Evolutionary conservation across 2,113 vertebrate genomes (phyloP).

Genomic region (Gallinago paraguaiae): DNA sequence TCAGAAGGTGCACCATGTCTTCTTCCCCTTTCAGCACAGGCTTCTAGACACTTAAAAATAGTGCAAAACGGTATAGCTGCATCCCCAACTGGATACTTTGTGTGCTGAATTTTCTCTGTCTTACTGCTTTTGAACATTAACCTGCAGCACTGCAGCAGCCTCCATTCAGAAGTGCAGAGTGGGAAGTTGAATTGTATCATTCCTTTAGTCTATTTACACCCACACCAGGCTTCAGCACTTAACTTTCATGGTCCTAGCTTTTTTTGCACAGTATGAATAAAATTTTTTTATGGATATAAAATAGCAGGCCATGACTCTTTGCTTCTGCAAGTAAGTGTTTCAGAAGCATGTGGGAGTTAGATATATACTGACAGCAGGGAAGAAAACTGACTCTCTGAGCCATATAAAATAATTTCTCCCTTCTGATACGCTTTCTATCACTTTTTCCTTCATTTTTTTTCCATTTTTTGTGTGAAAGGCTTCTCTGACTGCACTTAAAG

Average conservation of each 20-base stretch:
- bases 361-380: background rate
- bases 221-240: background rate
- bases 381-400: background rate
- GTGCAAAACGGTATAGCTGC: background rate
- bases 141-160: background rate
- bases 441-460: background rate
- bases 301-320: background rate
- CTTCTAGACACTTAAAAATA: background rate
- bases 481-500: background rate
- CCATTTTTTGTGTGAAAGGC: background rate
- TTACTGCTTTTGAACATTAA: background rate
- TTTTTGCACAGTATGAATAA: background rate
- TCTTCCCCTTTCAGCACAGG: background rate
- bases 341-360: background rate
- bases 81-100: background rate
- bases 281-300: background rate
- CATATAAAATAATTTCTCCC: background rate
- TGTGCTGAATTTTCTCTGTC: background rate
- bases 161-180: background rate
- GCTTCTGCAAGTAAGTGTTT: background rate
- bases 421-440: background rate
- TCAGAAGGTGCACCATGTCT: background rate
- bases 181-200: background rate
- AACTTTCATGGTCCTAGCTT: background rate
- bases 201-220: background rate